These are phyloP conservation scores for Epinotia brunnichana DNA, from an alignment of 2,888 invertebrate species.

Conservation along the genomic window DNA sequence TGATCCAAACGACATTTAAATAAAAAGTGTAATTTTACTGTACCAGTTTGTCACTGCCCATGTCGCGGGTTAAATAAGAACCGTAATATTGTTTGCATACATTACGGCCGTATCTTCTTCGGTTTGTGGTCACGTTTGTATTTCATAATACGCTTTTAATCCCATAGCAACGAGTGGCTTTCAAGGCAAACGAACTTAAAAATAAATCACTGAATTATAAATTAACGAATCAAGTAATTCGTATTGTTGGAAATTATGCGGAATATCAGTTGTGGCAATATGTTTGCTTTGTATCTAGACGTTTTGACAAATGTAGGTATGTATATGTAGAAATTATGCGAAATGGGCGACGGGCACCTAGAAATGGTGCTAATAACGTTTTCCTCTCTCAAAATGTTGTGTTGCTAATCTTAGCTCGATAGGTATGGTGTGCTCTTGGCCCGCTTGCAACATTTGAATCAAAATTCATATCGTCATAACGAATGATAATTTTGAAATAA, in stretches of 20 bases:
- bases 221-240: constrained; percentile 66
- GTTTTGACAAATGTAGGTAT: constrained; percentile 30
- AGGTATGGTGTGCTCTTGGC: no score
- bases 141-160: constrained; percentile 60
- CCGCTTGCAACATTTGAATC: no score
- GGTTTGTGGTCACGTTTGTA: constrained; percentile 54
- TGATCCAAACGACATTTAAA: background rate
- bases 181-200: constrained; percentile 73
- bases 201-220: constrained; percentile 68
- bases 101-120: constrained; percentile 44
- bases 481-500: no score
- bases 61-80: constrained; percentile 29
- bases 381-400: background rate
- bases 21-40: background rate
- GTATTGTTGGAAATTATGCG: constrained; percentile 54
- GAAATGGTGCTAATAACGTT: constrained; percentile 6
- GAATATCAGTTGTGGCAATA: constrained; percentile 7
- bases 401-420: no score
- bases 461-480: no score
- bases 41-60: background rate
- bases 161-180: constrained; percentile 71
- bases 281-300: constrained; percentile 17
- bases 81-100: constrained; percentile 38
- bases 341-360: background rate
- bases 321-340: constrained; percentile 31